Conservation (phyloP, 2,797 vertebrate genomes). For the Chrysocyon brachyurus region DNA sequence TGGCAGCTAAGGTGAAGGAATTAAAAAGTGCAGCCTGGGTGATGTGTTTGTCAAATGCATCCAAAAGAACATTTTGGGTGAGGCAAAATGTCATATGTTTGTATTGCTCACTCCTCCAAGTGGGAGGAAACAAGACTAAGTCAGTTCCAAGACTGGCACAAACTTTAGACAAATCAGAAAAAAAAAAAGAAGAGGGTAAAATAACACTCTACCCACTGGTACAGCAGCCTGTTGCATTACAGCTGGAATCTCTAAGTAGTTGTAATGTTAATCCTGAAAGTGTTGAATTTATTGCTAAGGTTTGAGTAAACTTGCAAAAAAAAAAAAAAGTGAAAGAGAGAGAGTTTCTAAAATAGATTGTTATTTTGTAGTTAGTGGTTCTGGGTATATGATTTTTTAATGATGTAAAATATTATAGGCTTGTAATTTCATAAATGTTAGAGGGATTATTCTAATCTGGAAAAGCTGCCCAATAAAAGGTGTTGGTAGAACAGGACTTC, state of each 20-base stretch:
- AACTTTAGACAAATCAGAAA: constrained; percentile 24
- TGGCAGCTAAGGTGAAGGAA: background rate
- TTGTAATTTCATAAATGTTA: background rate
- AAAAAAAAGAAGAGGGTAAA: background rate
- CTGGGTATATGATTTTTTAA: background rate
- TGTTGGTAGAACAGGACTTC: background rate
- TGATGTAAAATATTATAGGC: background rate
- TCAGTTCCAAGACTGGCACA: background rate
- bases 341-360: background rate
- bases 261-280: background rate
- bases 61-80: background rate
- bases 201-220: background rate
- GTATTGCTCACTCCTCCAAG: background rate
- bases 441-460: background rate
- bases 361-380: background rate
- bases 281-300: background rate
- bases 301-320: background rate
- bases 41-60: background rate
- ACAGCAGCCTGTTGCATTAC: background rate
- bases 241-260: background rate
- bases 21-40: background rate
- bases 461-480: background rate
- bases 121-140: background rate
- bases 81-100: background rate
- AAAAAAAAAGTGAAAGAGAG: background rate